Base-by-base conservation (phyloP, 2,888 invertebrate genomes). In the Quadroppia sp. region DNA sequence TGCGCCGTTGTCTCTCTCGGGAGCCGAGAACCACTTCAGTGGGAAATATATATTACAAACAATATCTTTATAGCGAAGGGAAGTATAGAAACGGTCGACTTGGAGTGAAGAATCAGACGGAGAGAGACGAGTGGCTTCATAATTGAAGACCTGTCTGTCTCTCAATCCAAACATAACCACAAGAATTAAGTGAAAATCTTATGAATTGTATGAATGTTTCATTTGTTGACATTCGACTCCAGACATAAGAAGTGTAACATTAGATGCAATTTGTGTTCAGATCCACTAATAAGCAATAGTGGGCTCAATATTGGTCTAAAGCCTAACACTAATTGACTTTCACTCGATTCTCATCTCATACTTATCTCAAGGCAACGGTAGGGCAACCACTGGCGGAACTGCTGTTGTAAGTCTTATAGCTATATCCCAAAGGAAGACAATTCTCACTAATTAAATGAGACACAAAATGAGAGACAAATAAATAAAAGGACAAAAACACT, bases 401-500 rank as follows among this genome's bases (percentile, higher is more conserved):
- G 4, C 17, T 13, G 32, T 28, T 30, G 30, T 32, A 59, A 23
- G 36, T 23, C 36, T 40, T 32, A 40, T 1, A 11, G 30, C 13
- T 32, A 32, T 15, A 67, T 67, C 67, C 67, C 67, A 67, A 67
- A 20, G 32, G 36, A 40, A 36, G 7, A 17, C 42, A 40, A 20
- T 23, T n/a, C 53, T 53, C 23, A 67, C 67, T 67, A 67, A 67
- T 67, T 67, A 67, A 36, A 67, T 67, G 40, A 67, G 67, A 67
- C 67, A 67, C 67, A 67, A 67, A 67, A 32, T 59, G 59, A 67
- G 40, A 20, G 56, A 56, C 23, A 67, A 67, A 67, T 67, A 67
- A 67, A 67, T 67, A 40, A 67, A 67, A 23, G 40, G 17, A 36
- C 36, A 67, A 40, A 32, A 17, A 67, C n/a, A n/a, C n/a, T 40